Evolutionary conservation across 2,888 invertebrate genomes (phyloP), one percentile per base, ranked within the genome.

Genomic region (Hedychridium roseum): DNA sequence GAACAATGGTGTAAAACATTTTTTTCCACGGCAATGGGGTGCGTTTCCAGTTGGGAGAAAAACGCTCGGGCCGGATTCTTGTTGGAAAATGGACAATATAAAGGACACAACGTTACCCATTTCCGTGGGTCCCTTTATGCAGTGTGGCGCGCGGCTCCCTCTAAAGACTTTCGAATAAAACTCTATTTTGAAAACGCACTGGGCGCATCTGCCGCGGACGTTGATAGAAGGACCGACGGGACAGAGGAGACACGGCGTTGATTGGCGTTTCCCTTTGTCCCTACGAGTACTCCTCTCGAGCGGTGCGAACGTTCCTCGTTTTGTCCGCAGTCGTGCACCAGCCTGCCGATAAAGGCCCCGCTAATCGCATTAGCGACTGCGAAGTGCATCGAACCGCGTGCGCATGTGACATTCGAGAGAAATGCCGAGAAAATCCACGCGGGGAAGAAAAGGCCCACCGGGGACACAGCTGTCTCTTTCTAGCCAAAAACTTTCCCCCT

Each of bases 351-450:
- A 70, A 69, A 68, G 55, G 62, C 60, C 47, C n/a, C 59, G 60
- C 60, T 70, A 70, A 71, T 70, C 67, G 70, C 57, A 66, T 70
- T 68, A 70, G 60, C 56, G 59, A 41, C 50, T 54, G 50, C 44
- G 39, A 57, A 57, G 58, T 57, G 68, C 62, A 54, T 46, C 58
- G 59, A 63, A 62, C 61, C 58, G 55, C 47, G 56, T 11, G 17
- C 18, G 23, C 41, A n/a, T n/a, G n/a, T n/a, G n/a, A n/a, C 42
- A 57, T 43, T 53, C 58, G 60, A 47, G 54, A 50, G 45, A 49
- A 48, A 42, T 34, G 41, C 40, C 45, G 30, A 21, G 46, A 45
- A 50, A 51, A 48, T 50, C 31, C 52, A 32, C 16, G 34, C 9
- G 38, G 32, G 27, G 3, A 11, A 37, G 36, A 49, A 46, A 54